phyloP scores from a whole-genome alignment of 2,797 vertebrate species.

The Hozukius guyotensis region DNA sequence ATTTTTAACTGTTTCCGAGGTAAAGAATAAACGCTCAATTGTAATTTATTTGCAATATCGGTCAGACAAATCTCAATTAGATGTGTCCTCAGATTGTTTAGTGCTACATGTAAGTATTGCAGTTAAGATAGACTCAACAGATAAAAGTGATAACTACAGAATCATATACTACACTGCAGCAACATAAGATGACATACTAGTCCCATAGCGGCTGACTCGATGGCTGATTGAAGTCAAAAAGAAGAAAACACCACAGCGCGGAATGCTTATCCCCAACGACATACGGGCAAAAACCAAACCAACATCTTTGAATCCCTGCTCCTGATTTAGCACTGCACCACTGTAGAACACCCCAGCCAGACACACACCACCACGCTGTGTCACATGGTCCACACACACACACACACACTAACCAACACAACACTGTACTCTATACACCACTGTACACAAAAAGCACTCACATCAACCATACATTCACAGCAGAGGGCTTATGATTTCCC shows the following conservation, averaged over 20 bases:
- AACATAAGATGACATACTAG: neutral
- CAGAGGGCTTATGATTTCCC: conserved; percentile 6
- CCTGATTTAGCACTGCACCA: conserved; percentile 15
- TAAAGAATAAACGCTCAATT: neutral
- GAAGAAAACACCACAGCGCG: neutral
- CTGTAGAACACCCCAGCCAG: neutral
- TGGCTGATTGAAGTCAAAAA: neutral
- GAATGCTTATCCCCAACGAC: neutral
- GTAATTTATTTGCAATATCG: neutral
- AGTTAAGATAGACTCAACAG: neutral
- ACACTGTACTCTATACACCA: neutral
- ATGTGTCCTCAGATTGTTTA: neutral
- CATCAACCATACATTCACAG: conserved; percentile 2
- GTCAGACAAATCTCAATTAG: neutral
- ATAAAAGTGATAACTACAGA: neutral
- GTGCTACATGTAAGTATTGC: neutral
- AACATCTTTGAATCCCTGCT: neutral
- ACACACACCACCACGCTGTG: neutral
- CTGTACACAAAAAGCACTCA: conserved; percentile 17
- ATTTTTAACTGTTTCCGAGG: neutral
- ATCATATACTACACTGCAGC: neutral
- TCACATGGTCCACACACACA: neutral
- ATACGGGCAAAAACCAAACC: neutral
- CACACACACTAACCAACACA: conserved; percentile 1
- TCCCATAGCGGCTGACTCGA: neutral